Conservation (phyloP, 1,140 invertebrate species). For the Ceratina japonica region DNA sequence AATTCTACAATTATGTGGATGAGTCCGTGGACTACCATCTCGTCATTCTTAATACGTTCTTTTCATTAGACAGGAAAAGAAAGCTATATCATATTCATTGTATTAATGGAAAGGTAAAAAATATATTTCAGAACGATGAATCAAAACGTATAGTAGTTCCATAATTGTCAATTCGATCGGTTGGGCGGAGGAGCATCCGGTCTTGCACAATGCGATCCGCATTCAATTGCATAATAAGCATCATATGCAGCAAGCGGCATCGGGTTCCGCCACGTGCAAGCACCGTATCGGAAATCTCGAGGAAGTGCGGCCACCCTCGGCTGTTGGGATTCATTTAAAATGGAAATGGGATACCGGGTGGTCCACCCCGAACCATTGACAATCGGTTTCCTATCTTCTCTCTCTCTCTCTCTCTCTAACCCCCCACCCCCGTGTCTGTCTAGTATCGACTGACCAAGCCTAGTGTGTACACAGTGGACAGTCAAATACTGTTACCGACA, state of each 20-base stretch:
- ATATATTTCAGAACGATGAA: neutral
- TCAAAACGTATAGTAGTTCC: neutral
- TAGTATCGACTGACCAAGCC: too few species aligned
- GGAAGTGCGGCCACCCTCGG: slow-evolving; percentile 42
- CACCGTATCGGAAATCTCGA: slow-evolving; percentile 61
- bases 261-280: slow-evolving; percentile 29
- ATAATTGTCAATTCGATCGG: slow-evolving; percentile 15
- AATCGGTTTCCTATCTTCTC: neutral
- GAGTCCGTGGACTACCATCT: too few species aligned
- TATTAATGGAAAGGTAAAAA: too few species aligned
- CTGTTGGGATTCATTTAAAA: slow-evolving; percentile 62
- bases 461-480: slow-evolving; percentile 7
- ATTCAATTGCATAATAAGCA: slow-evolving; percentile 28
- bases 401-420: neutral
- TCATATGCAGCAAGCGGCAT: slow-evolving; percentile 20
- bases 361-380: neutral
- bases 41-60: too few species aligned
- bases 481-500: slow-evolving; percentile 42
- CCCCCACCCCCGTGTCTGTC: neutral
- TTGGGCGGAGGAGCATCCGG: neutral
- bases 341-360: slow-evolving; percentile 63
- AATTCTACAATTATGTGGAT: too few species aligned
- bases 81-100: too few species aligned
- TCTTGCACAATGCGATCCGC: slow-evolving; percentile 13
- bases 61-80: too few species aligned